Evolutionary conservation across 2,797 vertebrate species (phyloP).

Genomic region (Oryzias sinensis): DNA sequence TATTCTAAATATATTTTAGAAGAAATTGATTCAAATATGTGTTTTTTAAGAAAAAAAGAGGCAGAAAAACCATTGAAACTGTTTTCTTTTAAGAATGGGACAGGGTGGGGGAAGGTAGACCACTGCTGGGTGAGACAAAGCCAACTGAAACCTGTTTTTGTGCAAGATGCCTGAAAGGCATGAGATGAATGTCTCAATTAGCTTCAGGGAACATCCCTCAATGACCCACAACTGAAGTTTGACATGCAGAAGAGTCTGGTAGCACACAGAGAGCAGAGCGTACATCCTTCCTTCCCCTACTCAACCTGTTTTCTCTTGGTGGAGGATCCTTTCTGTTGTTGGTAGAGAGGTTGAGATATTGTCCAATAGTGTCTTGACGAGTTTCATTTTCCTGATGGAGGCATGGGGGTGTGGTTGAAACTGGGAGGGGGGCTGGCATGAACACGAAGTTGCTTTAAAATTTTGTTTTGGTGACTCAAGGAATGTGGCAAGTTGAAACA

Average conservation of each 20-base stretch:
- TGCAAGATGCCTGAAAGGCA: neutral
- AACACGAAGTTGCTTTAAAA: neutral
- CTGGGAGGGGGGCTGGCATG: neutral
- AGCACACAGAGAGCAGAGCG: neutral
- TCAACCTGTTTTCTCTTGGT: constrained; percentile 4
- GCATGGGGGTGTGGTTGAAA: neutral
- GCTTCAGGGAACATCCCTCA: neutral
- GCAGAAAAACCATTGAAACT: too few relatives aligned
- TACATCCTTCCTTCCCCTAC: constrained; percentile 5
- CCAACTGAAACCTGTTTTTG: neutral
- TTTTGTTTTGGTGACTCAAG: constrained; percentile 7
- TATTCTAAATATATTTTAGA: too few relatives aligned
- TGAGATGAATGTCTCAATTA: neutral
- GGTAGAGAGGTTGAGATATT: too few relatives aligned
- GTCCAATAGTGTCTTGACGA: constrained; percentile 15
- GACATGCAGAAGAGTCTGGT: neutral
- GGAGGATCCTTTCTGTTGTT: neutral
- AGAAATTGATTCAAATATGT: too few relatives aligned
- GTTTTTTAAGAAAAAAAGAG: too few relatives aligned
- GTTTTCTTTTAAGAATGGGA: neutral
- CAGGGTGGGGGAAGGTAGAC: neutral
- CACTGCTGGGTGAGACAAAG: neutral
- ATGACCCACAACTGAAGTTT: neutral
- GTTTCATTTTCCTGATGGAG: constrained; percentile 4
- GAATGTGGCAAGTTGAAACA: constrained; percentile 1